phyloP scores from a whole-genome alignment of 2,888 invertebrate genomes.

The Acanthopleura granulata region DNA sequence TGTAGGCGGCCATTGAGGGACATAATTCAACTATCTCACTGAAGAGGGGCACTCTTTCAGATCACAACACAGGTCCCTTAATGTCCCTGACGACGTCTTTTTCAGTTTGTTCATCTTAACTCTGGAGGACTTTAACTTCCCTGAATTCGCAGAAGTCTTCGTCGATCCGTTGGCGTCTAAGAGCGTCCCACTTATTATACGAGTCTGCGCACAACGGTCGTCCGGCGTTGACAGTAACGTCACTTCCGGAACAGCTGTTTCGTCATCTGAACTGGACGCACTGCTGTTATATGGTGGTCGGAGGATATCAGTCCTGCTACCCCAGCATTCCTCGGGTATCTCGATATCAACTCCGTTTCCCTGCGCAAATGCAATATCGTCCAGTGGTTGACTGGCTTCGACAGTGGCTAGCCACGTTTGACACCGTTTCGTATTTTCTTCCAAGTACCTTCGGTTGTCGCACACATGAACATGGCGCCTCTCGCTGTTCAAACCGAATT shows the following conservation, averaged over 20 bases:
- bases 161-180: too few relatives aligned
- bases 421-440: constrained; percentile 59
- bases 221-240: too few relatives aligned
- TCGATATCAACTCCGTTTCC: constrained; percentile 15
- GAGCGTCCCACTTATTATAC: too few relatives aligned
- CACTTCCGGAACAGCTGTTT: background rate
- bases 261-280: constrained; percentile 38
- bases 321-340: constrained; percentile 44
- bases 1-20: too few relatives aligned
- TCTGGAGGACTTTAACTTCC: too few relatives aligned
- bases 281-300: constrained; percentile 34
- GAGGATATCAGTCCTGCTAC: constrained; percentile 34
- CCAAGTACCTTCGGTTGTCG: constrained; percentile 49
- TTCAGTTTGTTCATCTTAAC: too few relatives aligned
- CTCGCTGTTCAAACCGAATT: constrained; percentile 40
- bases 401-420: constrained; percentile 60
- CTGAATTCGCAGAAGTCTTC: too few relatives aligned
- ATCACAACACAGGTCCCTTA: too few relatives aligned
- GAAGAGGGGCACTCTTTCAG: too few relatives aligned
- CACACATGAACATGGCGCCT: constrained; percentile 34
- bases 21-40: too few relatives aligned
- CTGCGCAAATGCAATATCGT: constrained; percentile 45
- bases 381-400: constrained; percentile 56
- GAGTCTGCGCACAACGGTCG: too few relatives aligned
- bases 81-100: too few relatives aligned